These are phyloP conservation scores for Fundulus diaphanus DNA, from an alignment of 2,797 vertebrate genomes.

Conservation along the genomic window DNA sequence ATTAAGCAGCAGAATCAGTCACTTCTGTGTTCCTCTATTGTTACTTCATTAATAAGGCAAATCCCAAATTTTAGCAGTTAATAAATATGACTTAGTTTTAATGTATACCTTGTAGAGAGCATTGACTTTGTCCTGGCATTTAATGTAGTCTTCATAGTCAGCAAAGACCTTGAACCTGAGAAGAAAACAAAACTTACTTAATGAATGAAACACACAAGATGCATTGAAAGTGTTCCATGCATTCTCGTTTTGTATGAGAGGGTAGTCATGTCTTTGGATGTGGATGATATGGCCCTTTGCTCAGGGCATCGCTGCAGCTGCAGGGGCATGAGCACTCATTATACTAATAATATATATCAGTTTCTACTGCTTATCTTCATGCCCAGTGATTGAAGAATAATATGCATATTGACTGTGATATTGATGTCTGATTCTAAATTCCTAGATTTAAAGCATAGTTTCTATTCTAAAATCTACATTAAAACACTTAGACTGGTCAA, in stretches of 20 bases:
- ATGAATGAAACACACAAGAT: not conserved
- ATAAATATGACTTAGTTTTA: not conserved
- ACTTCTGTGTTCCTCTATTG: not conserved
- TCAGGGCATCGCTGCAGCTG: too few species aligned
- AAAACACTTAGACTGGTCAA: not conserved
- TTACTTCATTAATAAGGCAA: not conserved
- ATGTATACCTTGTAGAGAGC: constrained; percentile 87
- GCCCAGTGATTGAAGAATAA: not conserved
- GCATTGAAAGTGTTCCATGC: constrained; percentile 24
- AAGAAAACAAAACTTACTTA: constrained; percentile 21
- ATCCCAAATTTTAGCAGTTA: not conserved
- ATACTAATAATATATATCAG: too few species aligned
- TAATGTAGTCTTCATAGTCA: constrained; percentile 92
- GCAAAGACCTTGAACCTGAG: constrained; percentile 93
- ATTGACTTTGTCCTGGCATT: constrained; percentile 90
- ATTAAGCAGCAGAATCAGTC: not conserved
- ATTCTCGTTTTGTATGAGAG: constrained; percentile 38
- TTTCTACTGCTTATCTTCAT: not conserved
- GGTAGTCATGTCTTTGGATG: not conserved
- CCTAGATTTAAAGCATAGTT: not conserved
- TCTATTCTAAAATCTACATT: not conserved
- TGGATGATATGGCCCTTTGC: not conserved
- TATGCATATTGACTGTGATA: not conserved
- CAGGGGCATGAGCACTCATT: too few species aligned
- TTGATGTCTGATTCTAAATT: not conserved